Conservation (phyloP, 2,113 vertebrate genomes). For the Parus major region DNA sequence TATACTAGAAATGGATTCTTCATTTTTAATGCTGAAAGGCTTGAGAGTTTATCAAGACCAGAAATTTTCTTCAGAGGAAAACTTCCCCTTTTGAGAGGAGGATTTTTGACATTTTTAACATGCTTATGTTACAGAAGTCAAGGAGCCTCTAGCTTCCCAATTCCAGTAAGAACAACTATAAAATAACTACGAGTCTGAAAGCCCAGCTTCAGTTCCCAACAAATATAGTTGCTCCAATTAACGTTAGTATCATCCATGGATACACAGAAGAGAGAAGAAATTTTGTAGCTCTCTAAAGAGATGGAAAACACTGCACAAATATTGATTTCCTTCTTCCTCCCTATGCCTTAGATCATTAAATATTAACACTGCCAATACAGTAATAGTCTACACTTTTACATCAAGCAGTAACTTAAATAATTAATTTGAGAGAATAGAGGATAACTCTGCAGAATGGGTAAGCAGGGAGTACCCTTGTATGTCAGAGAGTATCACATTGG, state of each 20-base stretch:
- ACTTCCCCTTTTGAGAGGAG: neutral
- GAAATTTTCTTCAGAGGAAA: neutral
- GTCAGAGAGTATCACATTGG: neutral
- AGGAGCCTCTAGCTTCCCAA: neutral
- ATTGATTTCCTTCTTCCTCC: slow-evolving; percentile 18
- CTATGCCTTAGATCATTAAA: slow-evolving; percentile 18
- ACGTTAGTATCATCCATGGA: neutral
- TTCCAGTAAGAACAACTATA: neutral
- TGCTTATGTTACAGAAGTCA: neutral
- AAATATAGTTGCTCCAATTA: neutral
- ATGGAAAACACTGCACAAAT: neutral
- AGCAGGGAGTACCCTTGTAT: neutral
- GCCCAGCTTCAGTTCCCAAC: neutral
- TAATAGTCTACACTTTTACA: neutral
- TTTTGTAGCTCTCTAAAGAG: neutral
- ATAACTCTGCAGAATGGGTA: neutral
- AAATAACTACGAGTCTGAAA: neutral
- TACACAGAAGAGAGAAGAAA: neutral
- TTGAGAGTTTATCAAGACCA: neutral
- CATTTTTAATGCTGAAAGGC: neutral
- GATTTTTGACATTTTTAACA: neutral
- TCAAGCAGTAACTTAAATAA: slow-evolving; percentile 38
- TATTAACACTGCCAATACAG: slow-evolving; percentile 32
- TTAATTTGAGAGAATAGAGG: slow-evolving; percentile 14
- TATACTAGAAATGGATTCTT: neutral